Evolutionary conservation across 53 echinoderm and acorn worm species (phyloP).

Genomic region (Holothuria leucospilota): DNA sequence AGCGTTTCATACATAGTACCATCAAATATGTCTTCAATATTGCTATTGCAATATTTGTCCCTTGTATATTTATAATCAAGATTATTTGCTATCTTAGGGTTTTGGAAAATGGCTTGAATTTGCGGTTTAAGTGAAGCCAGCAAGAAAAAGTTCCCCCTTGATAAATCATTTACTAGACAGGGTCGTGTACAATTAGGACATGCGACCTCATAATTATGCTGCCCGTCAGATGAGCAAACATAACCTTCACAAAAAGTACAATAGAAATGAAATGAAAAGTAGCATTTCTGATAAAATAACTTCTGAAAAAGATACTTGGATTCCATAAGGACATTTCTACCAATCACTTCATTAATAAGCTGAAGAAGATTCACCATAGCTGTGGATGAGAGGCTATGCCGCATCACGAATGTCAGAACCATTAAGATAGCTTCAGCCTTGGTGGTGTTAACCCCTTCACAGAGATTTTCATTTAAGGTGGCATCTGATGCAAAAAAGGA

Average conservation of each 20-base stretch:
- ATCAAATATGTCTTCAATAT: conserved; percentile 61
- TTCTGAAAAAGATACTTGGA: too few relatives aligned
- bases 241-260: conserved; percentile 40
- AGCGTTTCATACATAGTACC: conserved; percentile 47
- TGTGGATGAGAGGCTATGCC: too few relatives aligned
- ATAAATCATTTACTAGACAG: conserved; percentile 41
- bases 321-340: too few relatives aligned
- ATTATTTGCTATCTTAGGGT: not conserved
- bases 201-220: not conserved
- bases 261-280: conserved; percentile 55
- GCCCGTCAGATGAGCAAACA: conserved; percentile 22
- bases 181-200: conserved; percentile 9
- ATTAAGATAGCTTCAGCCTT: too few relatives aligned
- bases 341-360: too few relatives aligned
- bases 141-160: conserved; percentile 38
- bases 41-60: conserved; percentile 19
- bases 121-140: not conserved
- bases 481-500: not conserved
- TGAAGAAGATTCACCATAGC: too few relatives aligned
- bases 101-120: not conserved
- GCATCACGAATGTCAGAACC: too few relatives aligned
- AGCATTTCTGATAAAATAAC: too few relatives aligned
- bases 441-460: not conserved
- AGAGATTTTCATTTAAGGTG: too few relatives aligned
- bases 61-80: not conserved